Evolutionary conservation across 2,113 vertebrate genomes (phyloP).

Genomic region (Turnix velox): DNA sequence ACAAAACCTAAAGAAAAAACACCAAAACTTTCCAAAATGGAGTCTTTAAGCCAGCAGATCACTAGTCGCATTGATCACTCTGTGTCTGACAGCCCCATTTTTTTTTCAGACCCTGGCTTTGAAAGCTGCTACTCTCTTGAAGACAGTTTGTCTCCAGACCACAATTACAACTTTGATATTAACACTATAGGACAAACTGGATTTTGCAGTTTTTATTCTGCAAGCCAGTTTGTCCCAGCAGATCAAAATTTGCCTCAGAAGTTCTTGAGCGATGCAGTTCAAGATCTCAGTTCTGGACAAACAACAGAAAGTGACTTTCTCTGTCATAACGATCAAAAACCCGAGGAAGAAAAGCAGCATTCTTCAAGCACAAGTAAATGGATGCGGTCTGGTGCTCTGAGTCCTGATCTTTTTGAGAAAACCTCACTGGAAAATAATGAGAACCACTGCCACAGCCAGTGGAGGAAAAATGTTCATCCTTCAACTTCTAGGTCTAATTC

Average conservation of each 20-base stretch:
- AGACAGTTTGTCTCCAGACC: conserved; percentile 93
- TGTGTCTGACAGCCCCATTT: conserved; percentile 77
- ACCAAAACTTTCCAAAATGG: conserved; percentile 75
- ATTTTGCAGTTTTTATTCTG: conserved; percentile 91
- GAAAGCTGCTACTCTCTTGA: conserved; percentile 94
- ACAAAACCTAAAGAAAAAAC: conserved; percentile 78
- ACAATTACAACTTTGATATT: conserved; percentile 96
- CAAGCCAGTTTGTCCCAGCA: conserved; percentile 91
- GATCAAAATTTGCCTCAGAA: conserved; percentile 94
- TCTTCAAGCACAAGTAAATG: conserved; percentile 68
- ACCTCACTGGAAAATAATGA: conserved; percentile 72
- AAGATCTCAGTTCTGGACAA: conserved; percentile 81
- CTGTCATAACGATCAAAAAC: conserved; percentile 69
- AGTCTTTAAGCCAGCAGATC: conserved; percentile 67
- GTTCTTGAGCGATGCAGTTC: conserved; percentile 91
- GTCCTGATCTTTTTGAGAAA: conserved; percentile 87
- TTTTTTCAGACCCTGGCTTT: conserved; percentile 88
- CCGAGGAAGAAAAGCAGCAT: conserved; percentile 74
- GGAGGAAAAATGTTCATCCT: conserved; percentile 72
- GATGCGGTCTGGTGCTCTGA: conserved; percentile 69
- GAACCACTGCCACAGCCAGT: conserved; percentile 60
- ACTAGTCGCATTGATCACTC: conserved; percentile 69
- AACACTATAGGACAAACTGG: conserved; percentile 89
- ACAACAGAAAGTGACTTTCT: conserved; percentile 70
- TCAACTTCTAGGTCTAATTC: conserved; percentile 71